Evolutionary conservation across 2,888 invertebrate species (phyloP).

Genomic region (Xestia c-nigrum): DNA sequence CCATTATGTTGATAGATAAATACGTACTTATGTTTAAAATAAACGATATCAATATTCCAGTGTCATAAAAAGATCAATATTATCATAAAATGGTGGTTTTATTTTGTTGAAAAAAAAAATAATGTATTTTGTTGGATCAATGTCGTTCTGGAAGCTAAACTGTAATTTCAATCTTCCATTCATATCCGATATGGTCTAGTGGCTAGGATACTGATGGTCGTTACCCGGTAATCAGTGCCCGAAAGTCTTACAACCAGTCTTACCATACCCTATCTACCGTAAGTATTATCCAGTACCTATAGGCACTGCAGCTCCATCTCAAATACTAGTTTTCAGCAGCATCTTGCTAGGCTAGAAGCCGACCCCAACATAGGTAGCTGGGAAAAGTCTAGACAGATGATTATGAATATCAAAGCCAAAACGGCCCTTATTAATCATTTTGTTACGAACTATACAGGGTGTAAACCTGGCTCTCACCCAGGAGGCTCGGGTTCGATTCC

Average conservation of each 20-base stretch:
- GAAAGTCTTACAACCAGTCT: no score
- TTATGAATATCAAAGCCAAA: no score
- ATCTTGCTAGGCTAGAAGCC: no score
- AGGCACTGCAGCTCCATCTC: no score
- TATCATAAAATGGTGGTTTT: constrained; percentile 4
- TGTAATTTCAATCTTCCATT: fast-evolving
- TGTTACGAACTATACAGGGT: no score
- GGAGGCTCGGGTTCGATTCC: constrained; percentile 92
- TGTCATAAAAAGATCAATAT: constrained; percentile 25
- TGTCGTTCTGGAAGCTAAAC: background rate
- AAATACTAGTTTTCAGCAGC: no score
- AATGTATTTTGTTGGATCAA: background rate
- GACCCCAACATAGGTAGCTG: no score
- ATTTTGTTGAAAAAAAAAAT: background rate
- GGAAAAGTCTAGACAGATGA: no score
- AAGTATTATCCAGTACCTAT: no score
- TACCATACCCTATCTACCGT: no score
- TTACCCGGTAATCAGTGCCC: no score
- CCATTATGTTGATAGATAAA: constrained; percentile 9
- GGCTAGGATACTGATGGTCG: constrained; percentile 92
- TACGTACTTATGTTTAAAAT: background rate
- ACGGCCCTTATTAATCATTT: no score
- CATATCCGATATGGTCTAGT: constrained; percentile 91
- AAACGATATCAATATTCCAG: constrained; percentile 7
- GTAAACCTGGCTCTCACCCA: constrained; percentile 91